phyloP scores from a whole-genome alignment of 30 jellyfish, hydroid and myxozoan genomes.

The Hydra vulgaris region DNA sequence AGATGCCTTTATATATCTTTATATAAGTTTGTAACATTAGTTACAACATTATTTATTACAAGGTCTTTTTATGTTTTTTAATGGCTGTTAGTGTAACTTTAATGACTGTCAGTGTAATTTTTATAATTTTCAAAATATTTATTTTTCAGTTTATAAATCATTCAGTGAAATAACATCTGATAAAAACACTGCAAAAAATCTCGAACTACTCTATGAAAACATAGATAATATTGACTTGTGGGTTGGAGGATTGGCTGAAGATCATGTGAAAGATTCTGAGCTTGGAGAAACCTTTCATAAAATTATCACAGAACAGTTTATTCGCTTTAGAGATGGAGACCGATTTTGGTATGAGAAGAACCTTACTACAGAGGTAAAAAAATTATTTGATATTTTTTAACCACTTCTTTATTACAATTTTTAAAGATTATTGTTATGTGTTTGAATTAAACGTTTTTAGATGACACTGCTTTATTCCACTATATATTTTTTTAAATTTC shows the following conservation, averaged over 20 bases:
- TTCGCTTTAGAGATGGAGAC: constrained; percentile 86
- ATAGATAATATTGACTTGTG: constrained; percentile 80
- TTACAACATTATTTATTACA: too few species aligned
- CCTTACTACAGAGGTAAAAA: constrained; percentile 63
- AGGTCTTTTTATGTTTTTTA: too few species aligned
- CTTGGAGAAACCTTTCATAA: constrained; percentile 84
- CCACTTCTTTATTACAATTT: too few species aligned
- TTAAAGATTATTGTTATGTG: not conserved
- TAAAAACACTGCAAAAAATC: constrained; percentile 33
- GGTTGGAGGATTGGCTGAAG: constrained; percentile 98
- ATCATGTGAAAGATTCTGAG: constrained; percentile 70
- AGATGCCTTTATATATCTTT: too few species aligned
- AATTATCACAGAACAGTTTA: constrained; percentile 59
- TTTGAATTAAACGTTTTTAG: not conserved
- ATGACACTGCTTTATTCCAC: too few species aligned
- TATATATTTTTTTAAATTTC: too few species aligned
- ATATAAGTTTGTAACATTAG: too few species aligned
- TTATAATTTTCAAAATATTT: too few species aligned
- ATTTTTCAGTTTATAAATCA: constrained; percentile 34
- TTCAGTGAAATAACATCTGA: constrained; percentile 63
- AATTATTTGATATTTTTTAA: not conserved
- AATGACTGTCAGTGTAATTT: too few species aligned
- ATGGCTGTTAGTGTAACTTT: too few species aligned
- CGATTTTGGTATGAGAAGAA: constrained; percentile 73
- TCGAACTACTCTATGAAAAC: constrained; percentile 47